Evolutionary conservation across 2,113 vertebrate genomes (phyloP).

Genomic region (Nannobrachium achirus): DNA sequence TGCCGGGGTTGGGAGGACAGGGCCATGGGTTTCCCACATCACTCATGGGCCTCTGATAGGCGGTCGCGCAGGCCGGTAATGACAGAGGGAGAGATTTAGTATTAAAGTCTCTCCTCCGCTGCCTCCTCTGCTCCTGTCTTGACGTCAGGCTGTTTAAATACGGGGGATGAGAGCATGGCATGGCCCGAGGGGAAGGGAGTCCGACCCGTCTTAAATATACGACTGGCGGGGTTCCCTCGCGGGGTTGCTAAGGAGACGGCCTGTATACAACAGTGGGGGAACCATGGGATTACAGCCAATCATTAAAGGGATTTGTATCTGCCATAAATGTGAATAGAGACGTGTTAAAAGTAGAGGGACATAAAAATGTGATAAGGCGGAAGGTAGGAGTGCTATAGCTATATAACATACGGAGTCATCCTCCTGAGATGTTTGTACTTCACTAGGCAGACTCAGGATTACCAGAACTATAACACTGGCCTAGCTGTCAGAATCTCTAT

Average conservation of each 20-base stretch:
- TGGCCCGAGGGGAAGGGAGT: conserved; percentile 61
- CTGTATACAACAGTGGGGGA: conserved; percentile 37
- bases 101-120: conserved; percentile 77
- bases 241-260: conserved; percentile 58
- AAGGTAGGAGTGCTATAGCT: conserved; percentile 25
- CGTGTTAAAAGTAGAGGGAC: conserved; percentile 45
- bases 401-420: conserved; percentile 44
- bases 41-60: conserved; percentile 80
- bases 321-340: conserved; percentile 49
- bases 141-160: conserved; percentile 81
- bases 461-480: conserved; percentile 37
- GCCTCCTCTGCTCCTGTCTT: conserved; percentile 72
- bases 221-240: conserved; percentile 35
- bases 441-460: conserved; percentile 45
- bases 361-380: conserved; percentile 41
- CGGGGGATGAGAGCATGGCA: conserved; percentile 74
- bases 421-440: conserved; percentile 50
- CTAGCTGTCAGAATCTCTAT: conserved; percentile 38
- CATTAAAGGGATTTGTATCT: conserved; percentile 48
- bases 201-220: conserved; percentile 71
- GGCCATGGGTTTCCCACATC: conserved; percentile 80
- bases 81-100: conserved; percentile 81
- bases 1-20: conserved; percentile 72
- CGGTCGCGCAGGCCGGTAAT: conserved; percentile 79
- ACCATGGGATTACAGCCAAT: conserved; percentile 44